A percentile compares a stretch with the other conserved stretches of the same genome.
These are phyloP conservation scores for Schizopygopsis malacanthus DNA, from an alignment of 2,797 vertebrate species.

Conservation along the genomic window DNA sequence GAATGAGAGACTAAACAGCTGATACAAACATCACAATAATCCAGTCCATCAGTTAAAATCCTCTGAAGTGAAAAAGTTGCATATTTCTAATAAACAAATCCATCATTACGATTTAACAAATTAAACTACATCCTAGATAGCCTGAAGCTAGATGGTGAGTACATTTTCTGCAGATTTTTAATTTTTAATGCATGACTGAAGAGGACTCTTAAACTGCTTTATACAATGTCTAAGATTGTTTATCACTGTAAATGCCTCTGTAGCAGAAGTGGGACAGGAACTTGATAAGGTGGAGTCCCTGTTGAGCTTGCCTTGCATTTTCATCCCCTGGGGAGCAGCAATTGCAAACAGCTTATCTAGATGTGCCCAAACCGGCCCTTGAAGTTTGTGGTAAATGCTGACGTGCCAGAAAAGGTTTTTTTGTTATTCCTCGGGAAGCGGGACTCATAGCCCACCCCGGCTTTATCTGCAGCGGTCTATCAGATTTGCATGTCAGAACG, in stretches of 20 bases:
- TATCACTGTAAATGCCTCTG: slow-evolving; percentile 59
- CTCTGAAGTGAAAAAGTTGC: neutral
- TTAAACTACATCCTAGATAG: neutral
- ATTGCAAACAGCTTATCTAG: slow-evolving; percentile 50
- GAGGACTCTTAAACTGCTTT: slow-evolving; percentile 20
- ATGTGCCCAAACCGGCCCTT: slow-evolving; percentile 32
- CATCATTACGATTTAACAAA: neutral
- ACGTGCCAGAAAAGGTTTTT: slow-evolving; percentile 40
- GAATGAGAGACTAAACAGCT: neutral
- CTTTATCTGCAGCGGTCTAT: slow-evolving; percentile 40
- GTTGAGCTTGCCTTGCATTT: slow-evolving; percentile 40
- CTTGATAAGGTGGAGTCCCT: slow-evolving; percentile 57
- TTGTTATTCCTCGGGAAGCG: slow-evolving; percentile 22
- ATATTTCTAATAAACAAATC: neutral
- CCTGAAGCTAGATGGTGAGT: neutral
- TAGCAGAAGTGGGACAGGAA: slow-evolving; percentile 55
- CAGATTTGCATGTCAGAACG: slow-evolving; percentile 53
- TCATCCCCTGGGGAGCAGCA: slow-evolving; percentile 36
- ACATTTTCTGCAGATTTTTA: neutral
- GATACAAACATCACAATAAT: neutral
- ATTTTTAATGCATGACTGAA: slow-evolving; percentile 8
- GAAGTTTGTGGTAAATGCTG: slow-evolving; percentile 45
- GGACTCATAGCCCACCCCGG: slow-evolving; percentile 41
- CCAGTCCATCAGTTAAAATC: neutral
- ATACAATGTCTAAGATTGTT: slow-evolving; percentile 66